Conservation (phyloP, 2,113 vertebrate genomes). For the Otocyon megalotis region DNA sequence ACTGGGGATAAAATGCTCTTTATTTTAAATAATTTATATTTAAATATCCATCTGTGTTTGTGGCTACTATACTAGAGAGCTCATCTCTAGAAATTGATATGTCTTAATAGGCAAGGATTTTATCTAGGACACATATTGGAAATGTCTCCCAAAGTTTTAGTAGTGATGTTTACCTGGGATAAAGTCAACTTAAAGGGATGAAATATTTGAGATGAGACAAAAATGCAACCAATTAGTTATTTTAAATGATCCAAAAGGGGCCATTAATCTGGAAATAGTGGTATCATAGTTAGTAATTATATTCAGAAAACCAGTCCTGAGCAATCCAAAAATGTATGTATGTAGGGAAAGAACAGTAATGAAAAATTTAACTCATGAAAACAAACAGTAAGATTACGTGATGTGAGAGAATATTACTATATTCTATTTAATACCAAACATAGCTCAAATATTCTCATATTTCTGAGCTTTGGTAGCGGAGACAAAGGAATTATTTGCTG, state of each 20-base stretch:
- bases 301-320: not conserved
- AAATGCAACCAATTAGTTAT: not conserved
- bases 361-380: slow-evolving; percentile 3
- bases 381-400: not conserved
- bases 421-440: not conserved
- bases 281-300: not conserved
- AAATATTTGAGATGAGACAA: not conserved
- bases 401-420: not conserved
- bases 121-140: not conserved
- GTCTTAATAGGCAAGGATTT: not conserved
- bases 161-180: not conserved
- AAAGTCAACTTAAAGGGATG: not conserved
- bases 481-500: not conserved
- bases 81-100: not conserved
- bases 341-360: not conserved
- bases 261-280: not conserved
- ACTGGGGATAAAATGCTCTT: not conserved
- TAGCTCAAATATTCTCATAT: not conserved
- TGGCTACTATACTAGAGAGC: not conserved
- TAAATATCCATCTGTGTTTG: not conserved
- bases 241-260: not conserved
- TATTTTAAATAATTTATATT: not conserved
- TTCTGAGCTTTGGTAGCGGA: slow-evolving; percentile 6
- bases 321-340: not conserved
- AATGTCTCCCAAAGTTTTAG: not conserved